Evolutionary conservation across 2,113 vertebrate genomes (phyloP), one percentile per base, ranked within the genome.

Genomic region (Mohoua ochrocephala): DNA sequence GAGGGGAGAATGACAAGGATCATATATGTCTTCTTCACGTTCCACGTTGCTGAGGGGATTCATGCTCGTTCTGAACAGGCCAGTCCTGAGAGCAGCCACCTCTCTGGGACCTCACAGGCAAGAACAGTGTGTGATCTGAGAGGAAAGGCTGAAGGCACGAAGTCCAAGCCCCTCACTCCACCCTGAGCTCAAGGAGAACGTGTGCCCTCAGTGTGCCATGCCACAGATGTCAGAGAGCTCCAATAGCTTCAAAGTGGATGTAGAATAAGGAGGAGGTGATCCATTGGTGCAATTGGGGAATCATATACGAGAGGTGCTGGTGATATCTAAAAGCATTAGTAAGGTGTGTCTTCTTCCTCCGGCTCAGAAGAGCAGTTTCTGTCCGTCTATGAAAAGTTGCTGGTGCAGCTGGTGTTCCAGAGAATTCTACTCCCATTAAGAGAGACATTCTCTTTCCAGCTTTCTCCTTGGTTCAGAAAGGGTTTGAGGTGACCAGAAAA

Each of bases 21-120:
- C 8, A 0, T 26, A 4, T 0, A 2, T 22, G 9, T 19, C 47
- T 57, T 61, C 31, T 30, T 70, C n/a, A 7, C 6, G 2, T n/a
- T 87, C 27, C 31, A 13, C 0, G 0, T 11, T 5, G 1, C 39
- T 76, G 49, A 52, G 16, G 37, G 41, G 5, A 2, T 80, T 77
- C 5, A 3, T 41, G n/a, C 19, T 30, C 17, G 11, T 68, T 16
- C 37, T 39, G 35, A 73, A n/a, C 0, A 2, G 49, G 59, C 35
- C 42, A 85, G 28, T 27, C 33, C 17, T 39, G 37, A 93, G 11
- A 70, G 15, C 33, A 70, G 27, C 8, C 37, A 13, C n/a, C 15
- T 88, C 20, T 35, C 45, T 41, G 53, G 22, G 31, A 11, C 27
- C 56, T 82, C 37, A n/a, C n/a, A 68, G 61, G 37, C 14, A 24